phyloP scores from a whole-genome alignment of 37 sponge, comb jelly and placozoan species.

The Halisarca cf. caerulea region DNA sequence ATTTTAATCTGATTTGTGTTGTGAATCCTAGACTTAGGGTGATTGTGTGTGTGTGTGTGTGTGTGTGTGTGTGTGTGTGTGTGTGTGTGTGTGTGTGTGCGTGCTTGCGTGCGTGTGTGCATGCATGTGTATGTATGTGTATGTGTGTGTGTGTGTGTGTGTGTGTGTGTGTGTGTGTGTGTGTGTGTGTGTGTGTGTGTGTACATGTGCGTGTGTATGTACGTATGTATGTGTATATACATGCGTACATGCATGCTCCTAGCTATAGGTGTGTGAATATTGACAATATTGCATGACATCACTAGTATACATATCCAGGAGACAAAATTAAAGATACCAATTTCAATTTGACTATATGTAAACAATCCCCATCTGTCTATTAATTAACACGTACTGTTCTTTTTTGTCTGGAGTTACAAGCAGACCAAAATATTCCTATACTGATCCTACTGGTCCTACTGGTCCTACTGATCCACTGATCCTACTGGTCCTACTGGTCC shows the following conservation, averaged over 20 bases:
- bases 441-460: no score
- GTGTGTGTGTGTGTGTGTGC: constrained; percentile 29
- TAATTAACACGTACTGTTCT: no score
- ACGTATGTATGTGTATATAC: constrained; percentile 27
- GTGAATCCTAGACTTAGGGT: not conserved
- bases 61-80: constrained; percentile 22
- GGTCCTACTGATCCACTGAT: no score
- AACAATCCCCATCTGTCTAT: no score
- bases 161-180: constrained; percentile 40
- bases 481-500: no score
- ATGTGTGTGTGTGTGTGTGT: constrained; percentile 39
- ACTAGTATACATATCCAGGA: no score
- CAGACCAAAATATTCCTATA: no score
- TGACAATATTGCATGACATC: no score
- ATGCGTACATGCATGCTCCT: constrained; percentile 17
- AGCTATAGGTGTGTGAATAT: constrained; percentile 17
- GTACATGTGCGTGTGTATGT: constrained; percentile 35
- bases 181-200: constrained; percentile 41
- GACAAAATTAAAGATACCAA: no score
- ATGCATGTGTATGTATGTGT: constrained; percentile 32
- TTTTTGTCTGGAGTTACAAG: no score
- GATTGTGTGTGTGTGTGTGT: constrained; percentile 17
- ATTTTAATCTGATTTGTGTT: no score
- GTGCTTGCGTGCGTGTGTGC: constrained; percentile 33
- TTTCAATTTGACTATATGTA: no score